Base-by-base conservation (phyloP, 2,888 invertebrate species). In the Volucella zonaria region DNA sequence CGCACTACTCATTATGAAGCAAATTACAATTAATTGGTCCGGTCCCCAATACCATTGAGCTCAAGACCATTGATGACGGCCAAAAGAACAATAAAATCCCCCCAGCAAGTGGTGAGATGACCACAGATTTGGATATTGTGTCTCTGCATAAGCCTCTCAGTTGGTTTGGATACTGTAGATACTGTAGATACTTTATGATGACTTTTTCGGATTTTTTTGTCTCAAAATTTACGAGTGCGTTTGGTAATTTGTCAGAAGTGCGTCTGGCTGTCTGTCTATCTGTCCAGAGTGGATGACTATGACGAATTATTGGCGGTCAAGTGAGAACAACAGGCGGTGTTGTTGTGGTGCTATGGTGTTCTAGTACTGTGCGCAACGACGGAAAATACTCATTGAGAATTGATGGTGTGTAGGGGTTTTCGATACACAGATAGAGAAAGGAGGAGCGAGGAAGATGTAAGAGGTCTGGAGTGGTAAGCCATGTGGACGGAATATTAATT, bases 211-310 rank as follows among this genome's bases (percentile, higher is more conserved):
- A 6, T 31, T 52, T 52, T n/a, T 66, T 54, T 51, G 59, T 73
- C 52, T 73, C 45, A 62, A 43, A 73, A 31, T 73, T 62, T 43
- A 76, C 56, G 64, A 76, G 64, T 51, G 43, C 58, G 68, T 70
- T 75, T 75, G 64, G 70, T 81, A 66, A 81, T 81, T 81, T 81
- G 76, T 81, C 81, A 59, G 58, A 76, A 81, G 75, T 75, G 81
- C 64, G 75, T 80, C 79, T 67, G 61, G 47, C 54, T 64, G 73
- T 52, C 73, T 62, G 73, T 62, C 52, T 23, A 14, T 49, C 49
- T 49, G 49, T 49, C 49, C 4, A n/a, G 49, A 49, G 14, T n/a
- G 49, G n/a, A n/a, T 49, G 49, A 49, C 49, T 3, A n/a, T 49
- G 14, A 49, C 49, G 14, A 49, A 49, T 49, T 14, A 49, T 43